Evolutionary conservation across 2,797 vertebrate species (phyloP), one percentile per base, ranked within the genome.

Genomic region (Cossypha heuglini): DNA sequence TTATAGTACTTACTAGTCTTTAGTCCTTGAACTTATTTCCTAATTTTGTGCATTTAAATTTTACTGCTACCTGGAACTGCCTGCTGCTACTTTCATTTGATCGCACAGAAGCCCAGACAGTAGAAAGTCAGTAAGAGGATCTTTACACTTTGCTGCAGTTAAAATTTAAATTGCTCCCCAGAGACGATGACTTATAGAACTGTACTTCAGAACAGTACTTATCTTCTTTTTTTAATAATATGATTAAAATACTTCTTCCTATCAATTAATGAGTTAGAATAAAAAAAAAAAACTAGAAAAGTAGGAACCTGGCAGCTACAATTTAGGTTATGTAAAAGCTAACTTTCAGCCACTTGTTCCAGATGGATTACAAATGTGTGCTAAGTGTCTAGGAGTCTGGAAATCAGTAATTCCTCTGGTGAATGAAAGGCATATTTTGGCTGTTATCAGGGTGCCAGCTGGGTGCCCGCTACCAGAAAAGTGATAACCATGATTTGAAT

Each of bases 1-100:
- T 79, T 71, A 42, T 61, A 79, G 54, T 28, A 67, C 59, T 64
- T 75, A 54, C 10, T 33, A 45, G 42, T 46, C 74, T 90, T 90
- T 43, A 93, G 87, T 88, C 89, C 90, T 95, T 96, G 94, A 94
- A 91, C 57, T 93, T 88, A 80, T 86, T 95, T 91, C 90, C 28
- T 79, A 88, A 94, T 91, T 95, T 87, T 80, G 16, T 77, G 35
- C 25, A 43, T 90, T 94, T 80, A 95, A 83, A 77, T 94, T 97
- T 96, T 96, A 96, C 86, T 94, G 64, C 78, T 81, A 91, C 85
- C 62, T 79, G 74, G 45, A 88, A 77, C 4, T 13, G 64, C 42
- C 82, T 86, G 42, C 81, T 93, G 52, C 71, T 87, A 35, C 68
- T 92, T 95, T 94, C 87, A 94, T 95, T 89, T 74, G 55, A 94